Conservation (phyloP, 2,113 vertebrate species). For the Stegastes partitus region DNA sequence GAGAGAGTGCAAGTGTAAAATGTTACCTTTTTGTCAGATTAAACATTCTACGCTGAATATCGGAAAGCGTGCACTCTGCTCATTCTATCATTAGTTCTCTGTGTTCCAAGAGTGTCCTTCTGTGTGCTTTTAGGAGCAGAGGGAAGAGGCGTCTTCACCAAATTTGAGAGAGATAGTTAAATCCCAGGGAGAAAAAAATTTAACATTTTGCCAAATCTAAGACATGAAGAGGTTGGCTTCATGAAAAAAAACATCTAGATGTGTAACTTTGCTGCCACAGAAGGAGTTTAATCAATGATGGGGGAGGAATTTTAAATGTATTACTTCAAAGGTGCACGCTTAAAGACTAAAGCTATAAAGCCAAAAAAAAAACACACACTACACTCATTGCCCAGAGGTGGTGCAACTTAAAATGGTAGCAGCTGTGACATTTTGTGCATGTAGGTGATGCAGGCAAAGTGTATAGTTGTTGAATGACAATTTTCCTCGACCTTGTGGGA, state of each 20-base stretch:
- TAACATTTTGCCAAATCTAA: no score
- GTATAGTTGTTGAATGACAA: neutral
- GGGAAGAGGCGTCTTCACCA: neutral
- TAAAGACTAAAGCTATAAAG: neutral
- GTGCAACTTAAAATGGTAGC: neutral
- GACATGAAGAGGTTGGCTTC: no score
- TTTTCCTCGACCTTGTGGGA: neutral
- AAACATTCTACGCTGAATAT: slow-evolving; percentile 6
- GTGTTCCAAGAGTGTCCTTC: neutral
- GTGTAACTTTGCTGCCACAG: no score
- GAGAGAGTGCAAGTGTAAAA: neutral
- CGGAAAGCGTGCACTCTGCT: neutral
- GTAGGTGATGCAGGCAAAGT: neutral
- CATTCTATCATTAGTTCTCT: neutral
- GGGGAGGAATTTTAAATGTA: no score
- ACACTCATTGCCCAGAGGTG: neutral
- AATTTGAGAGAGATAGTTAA: neutral
- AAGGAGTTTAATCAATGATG: no score
- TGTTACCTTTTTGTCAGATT: neutral
- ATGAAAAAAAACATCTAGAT: no score
- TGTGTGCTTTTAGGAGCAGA: neutral
- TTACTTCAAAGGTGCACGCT: neutral
- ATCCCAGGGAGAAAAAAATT: no score
- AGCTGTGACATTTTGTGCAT: neutral
- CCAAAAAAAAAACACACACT: neutral